Evolutionary conservation across 2,888 invertebrate species (phyloP), one percentile per base, ranked within the genome.

Genomic region (Diplolepis rosae): DNA sequence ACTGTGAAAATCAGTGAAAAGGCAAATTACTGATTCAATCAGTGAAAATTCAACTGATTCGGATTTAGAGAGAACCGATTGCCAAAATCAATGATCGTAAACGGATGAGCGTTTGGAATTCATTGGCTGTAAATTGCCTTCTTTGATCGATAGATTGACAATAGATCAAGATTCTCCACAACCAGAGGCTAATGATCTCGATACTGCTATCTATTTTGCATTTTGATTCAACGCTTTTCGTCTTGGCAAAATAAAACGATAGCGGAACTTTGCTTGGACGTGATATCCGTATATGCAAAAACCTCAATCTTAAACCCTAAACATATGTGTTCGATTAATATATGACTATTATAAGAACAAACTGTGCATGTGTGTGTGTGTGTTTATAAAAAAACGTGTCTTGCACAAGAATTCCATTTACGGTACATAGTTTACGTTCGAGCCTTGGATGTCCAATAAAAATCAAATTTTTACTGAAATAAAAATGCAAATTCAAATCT

Each of bases 171-270:
- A 39, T 61, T 24, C 24, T 61, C 22, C 5, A 11, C 24, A 50
- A 50, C 27, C 50, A 50, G 24, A 39, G 13, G 22, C 39, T 39
- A 61, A 39, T 61, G 61, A 61, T 61, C 39, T 61, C 56, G 6
- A 24, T 22, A 39, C 24, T 39, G 5, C 35, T 61, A 39, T 61
- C 61, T 39, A 39, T 61, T 39, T 24, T 39, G 24, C n/a, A 61
- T 24, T 61, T 61, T 61, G 24, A 32, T 22, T 35, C 11, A 13
- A 24, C n/a, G n/a, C 6, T 6, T 3, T 61, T 61, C 22, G 11
- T 2, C 27, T 13, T 24, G 6, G 7, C 5, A 24, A 22, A n/a
- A 18, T 50, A 50, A 50, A 24, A 50, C 11, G 13, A 50, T 50
- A 50, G 50, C 50, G 50, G 50, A 50, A 50, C 50, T 24, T 50